Conservation (phyloP, 2,797 vertebrate genomes). For the Gambelia wislizenii region DNA sequence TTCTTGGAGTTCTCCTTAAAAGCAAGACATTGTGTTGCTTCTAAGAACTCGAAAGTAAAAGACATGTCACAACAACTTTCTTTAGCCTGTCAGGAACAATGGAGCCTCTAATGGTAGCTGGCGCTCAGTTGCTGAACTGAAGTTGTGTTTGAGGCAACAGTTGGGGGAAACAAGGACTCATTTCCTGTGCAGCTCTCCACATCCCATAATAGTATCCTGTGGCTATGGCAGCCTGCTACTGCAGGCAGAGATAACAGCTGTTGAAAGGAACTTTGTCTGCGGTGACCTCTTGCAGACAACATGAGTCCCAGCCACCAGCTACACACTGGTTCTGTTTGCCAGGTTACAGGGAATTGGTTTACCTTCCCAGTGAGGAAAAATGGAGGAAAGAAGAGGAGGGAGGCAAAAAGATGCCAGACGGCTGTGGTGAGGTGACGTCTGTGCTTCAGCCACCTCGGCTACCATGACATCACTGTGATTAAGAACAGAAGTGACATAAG, state of each 20-base stretch:
- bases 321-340: neutral
- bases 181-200: constrained; percentile 15
- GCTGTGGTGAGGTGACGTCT: neutral
- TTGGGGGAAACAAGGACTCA: constrained; percentile 16
- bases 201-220: constrained; percentile 27
- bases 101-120: no score
- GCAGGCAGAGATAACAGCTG: constrained; percentile 17
- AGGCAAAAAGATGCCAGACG: neutral
- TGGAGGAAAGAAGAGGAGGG: neutral
- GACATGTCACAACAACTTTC: no score
- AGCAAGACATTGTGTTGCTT: neutral
- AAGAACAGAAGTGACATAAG: constrained; percentile 16
- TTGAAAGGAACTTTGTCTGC: neutral
- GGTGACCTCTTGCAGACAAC: neutral
- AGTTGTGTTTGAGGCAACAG: neutral
- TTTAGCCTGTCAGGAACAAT: neutral
- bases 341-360: neutral
- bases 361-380: neutral
- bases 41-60: neutral
- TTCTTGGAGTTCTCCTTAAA: neutral
- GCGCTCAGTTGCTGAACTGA: neutral
- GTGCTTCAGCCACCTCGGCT: neutral
- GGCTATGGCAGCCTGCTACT: constrained; percentile 21
- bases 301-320: neutral
- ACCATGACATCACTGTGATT: neutral